Percentiles rank a stretch among this genome's conserved stretches.
phyloP scores from a whole-genome alignment of 2,113 vertebrate species.

The Turdus rufiventris region DNA sequence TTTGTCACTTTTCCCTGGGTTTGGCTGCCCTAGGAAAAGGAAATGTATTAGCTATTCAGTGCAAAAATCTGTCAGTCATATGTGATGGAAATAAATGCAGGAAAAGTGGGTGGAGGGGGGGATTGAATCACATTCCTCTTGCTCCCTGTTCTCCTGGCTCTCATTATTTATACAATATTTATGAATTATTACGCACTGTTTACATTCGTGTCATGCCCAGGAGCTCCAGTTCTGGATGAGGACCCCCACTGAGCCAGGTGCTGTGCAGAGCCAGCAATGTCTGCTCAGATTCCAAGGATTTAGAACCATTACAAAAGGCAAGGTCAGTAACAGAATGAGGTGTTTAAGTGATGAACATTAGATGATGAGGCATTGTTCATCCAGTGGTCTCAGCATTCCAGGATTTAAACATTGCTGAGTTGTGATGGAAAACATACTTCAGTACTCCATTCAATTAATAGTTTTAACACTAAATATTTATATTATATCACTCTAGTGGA shows the following conservation, averaged over 20 bases:
- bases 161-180: neutral
- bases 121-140: neutral
- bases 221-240: neutral
- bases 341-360: neutral
- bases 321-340: neutral
- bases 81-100: neutral
- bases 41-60: neutral
- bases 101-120: neutral
- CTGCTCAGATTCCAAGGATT: neutral
- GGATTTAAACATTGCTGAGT: neutral
- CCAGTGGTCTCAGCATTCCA: neutral
- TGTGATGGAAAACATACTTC: neutral
- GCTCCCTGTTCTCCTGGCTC: neutral
- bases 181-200: neutral
- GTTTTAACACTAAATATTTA: neutral
- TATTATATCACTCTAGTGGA: neutral
- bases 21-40: neutral
- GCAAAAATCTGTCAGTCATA: neutral
- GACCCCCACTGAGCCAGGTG: neutral
- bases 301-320: neutral
- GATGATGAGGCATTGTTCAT: neutral
- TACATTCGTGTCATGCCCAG: accelerated
- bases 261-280: neutral
- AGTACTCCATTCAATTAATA: neutral
- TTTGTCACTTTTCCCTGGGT: neutral